A percentile compares a stretch with the other conserved stretches of the same genome.
Evolutionary conservation across 2,797 vertebrate species (phyloP).

Genomic region (Brotula barbata): DNA sequence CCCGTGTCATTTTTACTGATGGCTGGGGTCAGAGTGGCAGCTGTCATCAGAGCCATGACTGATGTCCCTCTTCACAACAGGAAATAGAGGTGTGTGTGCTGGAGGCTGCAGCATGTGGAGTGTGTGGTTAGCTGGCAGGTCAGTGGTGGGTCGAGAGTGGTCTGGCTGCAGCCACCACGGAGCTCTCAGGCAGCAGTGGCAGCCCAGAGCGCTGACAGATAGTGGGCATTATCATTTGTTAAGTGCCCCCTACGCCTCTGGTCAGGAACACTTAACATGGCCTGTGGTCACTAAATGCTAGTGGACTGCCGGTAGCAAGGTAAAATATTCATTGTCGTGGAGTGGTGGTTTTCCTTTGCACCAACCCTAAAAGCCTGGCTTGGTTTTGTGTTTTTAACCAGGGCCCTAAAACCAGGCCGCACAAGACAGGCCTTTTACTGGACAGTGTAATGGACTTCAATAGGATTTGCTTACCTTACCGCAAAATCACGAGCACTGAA

Average conservation of each 20-base stretch:
- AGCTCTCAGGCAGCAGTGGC: conserved; percentile 75
- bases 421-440: conserved; percentile 67
- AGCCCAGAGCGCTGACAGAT: conserved; percentile 71
- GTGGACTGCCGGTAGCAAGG: conserved; percentile 80
- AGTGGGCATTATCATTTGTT: conserved; percentile 85
- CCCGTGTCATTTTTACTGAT: conserved; percentile 38
- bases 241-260: conserved; percentile 83
- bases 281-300: conserved; percentile 83
- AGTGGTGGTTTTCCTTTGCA: conserved; percentile 84
- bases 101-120: conserved; percentile 60
- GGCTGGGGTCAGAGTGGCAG: conserved; percentile 59
- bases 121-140: conserved; percentile 79
- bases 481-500: conserved; percentile 58
- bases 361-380: conserved; percentile 78
- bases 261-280: conserved; percentile 85
- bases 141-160: conserved; percentile 75
- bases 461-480: conserved; percentile 46
- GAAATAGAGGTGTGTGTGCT: conserved; percentile 64
- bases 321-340: conserved; percentile 83
- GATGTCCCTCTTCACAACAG: conserved; percentile 49
- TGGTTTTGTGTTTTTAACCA: conserved; percentile 84
- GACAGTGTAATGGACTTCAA: conserved; percentile 70
- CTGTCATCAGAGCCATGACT: conserved; percentile 59
- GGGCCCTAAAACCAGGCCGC: conserved; percentile 74
- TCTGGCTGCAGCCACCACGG: conserved; percentile 71